These are phyloP conservation scores for Caranx melampygus DNA, from an alignment of 2,113 vertebrate genomes.

Conservation along the genomic window DNA sequence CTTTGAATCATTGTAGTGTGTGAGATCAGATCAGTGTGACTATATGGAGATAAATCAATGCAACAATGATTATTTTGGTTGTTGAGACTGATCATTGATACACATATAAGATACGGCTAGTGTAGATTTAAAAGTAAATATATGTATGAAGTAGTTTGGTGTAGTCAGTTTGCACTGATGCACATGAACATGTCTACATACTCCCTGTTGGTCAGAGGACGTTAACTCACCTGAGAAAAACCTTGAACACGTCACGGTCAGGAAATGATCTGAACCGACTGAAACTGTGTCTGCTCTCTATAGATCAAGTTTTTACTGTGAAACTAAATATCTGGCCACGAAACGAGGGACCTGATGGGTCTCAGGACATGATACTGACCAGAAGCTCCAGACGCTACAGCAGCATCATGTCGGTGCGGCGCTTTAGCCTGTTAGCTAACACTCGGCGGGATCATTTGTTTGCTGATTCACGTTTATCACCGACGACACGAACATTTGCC, in stretches of 20 bases:
- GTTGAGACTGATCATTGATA: too few species aligned
- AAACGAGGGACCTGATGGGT: neutral
- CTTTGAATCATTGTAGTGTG: too few species aligned
- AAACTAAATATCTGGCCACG: neutral
- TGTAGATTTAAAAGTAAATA: neutral
- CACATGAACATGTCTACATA: neutral
- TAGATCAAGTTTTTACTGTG: neutral
- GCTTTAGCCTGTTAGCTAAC: conserved; percentile 63
- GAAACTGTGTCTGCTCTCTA: neutral
- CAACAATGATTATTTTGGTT: too few species aligned
- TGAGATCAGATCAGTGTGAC: too few species aligned
- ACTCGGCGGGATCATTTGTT: conserved; percentile 33
- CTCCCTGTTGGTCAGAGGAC: neutral
- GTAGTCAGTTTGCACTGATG: neutral
- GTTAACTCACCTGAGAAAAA: conserved; percentile 34
- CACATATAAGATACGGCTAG: neutral
- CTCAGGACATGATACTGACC: conserved; percentile 2
- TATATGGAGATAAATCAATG: too few species aligned
- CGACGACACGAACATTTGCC: neutral
- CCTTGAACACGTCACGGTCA: neutral
- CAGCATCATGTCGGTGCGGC: conserved; percentile 22
- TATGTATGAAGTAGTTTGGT: too few species aligned
- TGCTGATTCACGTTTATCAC: conserved; percentile 30
- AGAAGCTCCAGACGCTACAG: neutral
- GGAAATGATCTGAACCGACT: conserved; percentile 12